Percentiles rank a stretch among this genome's conserved stretches.
Evolutionary conservation across 2,113 vertebrate species (phyloP).

Genomic region (Phrynocephalus versicolor): DNA sequence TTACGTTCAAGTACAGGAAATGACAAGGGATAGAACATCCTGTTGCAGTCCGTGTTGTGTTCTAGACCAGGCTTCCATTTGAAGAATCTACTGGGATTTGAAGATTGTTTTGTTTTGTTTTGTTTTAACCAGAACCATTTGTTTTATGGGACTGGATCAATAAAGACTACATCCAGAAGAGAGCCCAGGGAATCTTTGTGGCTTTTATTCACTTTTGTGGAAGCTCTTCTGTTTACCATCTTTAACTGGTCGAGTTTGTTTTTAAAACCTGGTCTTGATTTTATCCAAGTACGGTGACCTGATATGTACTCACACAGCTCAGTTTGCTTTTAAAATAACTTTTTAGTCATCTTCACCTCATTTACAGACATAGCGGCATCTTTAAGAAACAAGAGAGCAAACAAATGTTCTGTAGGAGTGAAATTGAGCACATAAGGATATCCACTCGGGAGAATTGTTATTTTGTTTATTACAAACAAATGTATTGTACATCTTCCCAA

Average conservation of each 20-base stretch:
- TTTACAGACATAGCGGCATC: neutral
- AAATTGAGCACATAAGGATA: neutral
- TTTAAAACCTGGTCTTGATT: neutral
- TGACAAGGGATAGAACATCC: neutral
- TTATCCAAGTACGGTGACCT: neutral
- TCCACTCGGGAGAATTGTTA: neutral
- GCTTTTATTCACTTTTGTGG: neutral
- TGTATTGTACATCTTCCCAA: neutral
- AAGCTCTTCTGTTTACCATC: neutral
- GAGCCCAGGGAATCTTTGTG: neutral
- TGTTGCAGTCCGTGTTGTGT: neutral
- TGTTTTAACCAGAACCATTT: no score
- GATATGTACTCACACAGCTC: neutral
- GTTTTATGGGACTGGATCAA: neutral
- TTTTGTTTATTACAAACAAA: neutral
- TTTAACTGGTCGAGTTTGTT: neutral
- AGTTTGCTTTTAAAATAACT: neutral
- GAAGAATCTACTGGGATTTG: no score
- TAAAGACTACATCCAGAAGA: neutral
- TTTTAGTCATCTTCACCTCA: conserved; percentile 8
- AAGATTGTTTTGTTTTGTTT: neutral
- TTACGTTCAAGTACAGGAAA: no score
- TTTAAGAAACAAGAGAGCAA: neutral
- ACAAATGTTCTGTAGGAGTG: neutral
- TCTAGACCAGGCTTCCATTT: neutral